Percentiles rank a stretch among this genome's conserved stretches.
Conservation (phyloP, 2,888 invertebrate genomes). For the Drosophila neotestacea region DNA sequence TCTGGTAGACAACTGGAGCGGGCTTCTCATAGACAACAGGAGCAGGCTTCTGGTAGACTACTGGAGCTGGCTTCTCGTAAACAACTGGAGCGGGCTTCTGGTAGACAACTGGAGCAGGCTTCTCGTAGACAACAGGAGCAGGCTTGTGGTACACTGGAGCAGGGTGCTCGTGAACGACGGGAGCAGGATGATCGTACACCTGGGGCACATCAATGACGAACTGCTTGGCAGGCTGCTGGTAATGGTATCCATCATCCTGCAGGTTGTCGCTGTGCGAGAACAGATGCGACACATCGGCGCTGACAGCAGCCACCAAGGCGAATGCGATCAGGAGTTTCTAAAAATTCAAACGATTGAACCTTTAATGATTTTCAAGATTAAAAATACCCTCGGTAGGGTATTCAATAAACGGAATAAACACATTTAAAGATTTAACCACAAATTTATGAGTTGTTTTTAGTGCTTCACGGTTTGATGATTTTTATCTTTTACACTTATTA, state of each 20-base stretch:
- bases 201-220: constrained; percentile 74
- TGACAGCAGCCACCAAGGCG: constrained; percentile 79
- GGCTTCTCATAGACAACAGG: constrained; percentile 30
- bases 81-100: constrained; percentile 36
- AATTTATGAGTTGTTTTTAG: constrained; percentile 15
- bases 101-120: constrained; percentile 45
- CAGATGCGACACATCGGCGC: constrained; percentile 82
- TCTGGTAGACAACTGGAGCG: constrained; percentile 20
- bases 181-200: constrained; percentile 27
- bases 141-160: constrained; percentile 54
- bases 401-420: not conserved
- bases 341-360: constrained; percentile 31
- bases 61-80: constrained; percentile 45
- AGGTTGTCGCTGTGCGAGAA: constrained; percentile 80
- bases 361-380: constrained; percentile 1
- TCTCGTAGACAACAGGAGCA: constrained; percentile 20
- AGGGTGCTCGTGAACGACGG: constrained; percentile 15
- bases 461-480: constrained; percentile 19
- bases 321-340: constrained; percentile 81
- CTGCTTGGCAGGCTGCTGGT: constrained; percentile 55
- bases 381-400: not conserved
- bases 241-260: constrained; percentile 82
- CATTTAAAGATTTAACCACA: constrained; percentile 6
- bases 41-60: constrained; percentile 27
- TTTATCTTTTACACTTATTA: constrained; percentile 19